phyloP scores from a whole-genome alignment of 53 echinoderm and acorn worm genomes.

The Holothuria scabra region DNA sequence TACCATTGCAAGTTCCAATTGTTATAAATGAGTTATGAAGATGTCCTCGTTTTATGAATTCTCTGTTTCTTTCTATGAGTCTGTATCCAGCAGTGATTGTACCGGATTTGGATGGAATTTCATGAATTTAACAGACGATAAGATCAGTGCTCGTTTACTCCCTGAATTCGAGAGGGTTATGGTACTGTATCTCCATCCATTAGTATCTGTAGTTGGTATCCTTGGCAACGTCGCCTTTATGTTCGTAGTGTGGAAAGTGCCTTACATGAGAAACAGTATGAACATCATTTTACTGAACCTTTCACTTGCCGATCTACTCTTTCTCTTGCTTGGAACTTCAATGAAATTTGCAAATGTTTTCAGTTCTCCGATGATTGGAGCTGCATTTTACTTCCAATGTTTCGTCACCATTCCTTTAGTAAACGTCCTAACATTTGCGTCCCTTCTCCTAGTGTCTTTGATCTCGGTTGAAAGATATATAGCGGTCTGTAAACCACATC shows the following conservation, averaged over 20 bases:
- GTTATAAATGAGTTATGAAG: too few species aligned
- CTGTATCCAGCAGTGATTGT: not conserved
- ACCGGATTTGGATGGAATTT: slow-evolving; percentile 10
- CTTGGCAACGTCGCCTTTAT: not conserved
- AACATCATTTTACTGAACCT: not conserved
- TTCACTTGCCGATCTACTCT: not conserved
- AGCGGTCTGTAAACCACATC: not conserved
- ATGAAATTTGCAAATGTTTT: not conserved
- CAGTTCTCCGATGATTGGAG: not conserved
- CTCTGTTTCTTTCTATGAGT: not conserved
- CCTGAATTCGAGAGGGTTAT: not conserved
- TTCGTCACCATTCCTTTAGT: not conserved
- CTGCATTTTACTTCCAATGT: not conserved
- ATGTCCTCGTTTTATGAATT: not conserved
- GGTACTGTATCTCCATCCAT: not conserved
- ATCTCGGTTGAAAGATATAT: not conserved
- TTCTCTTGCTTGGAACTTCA: not conserved
- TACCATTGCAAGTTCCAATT: too few species aligned
- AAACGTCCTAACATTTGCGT: not conserved
- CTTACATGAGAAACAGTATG: not conserved
- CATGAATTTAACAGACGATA: not conserved
- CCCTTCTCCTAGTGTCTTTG: not conserved
- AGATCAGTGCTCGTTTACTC: not conserved
- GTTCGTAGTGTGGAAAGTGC: not conserved
- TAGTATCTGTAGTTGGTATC: not conserved